Conservation (phyloP, 1,140 invertebrate species). For the Rhyacophila brunnea region DNA sequence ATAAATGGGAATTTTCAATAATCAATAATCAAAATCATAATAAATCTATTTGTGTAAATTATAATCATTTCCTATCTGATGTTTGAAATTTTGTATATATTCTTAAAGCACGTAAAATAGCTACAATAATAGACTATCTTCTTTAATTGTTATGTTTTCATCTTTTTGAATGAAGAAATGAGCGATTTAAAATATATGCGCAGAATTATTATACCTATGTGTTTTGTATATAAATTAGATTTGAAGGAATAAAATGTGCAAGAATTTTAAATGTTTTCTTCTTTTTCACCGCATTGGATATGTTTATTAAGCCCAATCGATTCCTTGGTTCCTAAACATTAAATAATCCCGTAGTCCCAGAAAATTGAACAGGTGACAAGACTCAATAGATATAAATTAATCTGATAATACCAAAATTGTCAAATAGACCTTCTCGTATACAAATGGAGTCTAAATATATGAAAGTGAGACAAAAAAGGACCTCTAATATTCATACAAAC, state of each 20-base stretch:
- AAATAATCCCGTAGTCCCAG: no score
- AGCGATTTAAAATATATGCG: background rate
- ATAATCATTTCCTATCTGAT: background rate
- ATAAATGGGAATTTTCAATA: constrained; percentile 4
- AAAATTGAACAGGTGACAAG: no score
- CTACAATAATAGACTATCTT: constrained; percentile 21
- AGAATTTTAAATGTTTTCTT: constrained; percentile 10
- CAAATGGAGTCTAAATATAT: no score
- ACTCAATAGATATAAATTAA: no score
- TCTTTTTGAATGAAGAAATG: no score
- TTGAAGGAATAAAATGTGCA: constrained; percentile 26
- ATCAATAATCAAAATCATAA: background rate
- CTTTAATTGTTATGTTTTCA: constrained; percentile 34
- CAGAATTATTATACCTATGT: constrained; percentile 14
- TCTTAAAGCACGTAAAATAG: constrained; percentile 13
- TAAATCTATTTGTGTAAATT: background rate
- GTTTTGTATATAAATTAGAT: constrained; percentile 29
- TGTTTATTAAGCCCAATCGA: no score
- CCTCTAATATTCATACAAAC: no score
- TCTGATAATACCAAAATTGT: no score
- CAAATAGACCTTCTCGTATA: no score
- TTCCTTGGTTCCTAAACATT: no score
- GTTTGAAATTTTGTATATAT: constrained; percentile 29
- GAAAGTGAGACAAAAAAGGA: no score
- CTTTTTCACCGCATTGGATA: no score